Evolutionary conservation across 2,113 vertebrate species (phyloP).

Genomic region (Pterocles burchelli): DNA sequence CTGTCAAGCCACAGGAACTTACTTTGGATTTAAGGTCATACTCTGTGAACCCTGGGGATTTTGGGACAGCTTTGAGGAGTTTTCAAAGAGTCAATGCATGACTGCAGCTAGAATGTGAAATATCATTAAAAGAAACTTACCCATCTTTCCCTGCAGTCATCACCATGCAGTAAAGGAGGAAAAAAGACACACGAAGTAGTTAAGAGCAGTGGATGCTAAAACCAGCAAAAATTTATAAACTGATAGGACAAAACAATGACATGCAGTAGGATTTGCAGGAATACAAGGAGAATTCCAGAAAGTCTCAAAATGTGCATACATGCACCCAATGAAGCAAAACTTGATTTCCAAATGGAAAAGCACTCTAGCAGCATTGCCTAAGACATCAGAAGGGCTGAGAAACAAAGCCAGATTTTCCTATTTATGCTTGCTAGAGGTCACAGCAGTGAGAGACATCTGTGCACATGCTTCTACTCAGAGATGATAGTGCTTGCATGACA

Average conservation of each 20-base stretch:
- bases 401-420: background rate
- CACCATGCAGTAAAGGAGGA: background rate
- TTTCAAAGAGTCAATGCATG: background rate
- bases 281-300: background rate
- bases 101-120: background rate
- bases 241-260: background rate
- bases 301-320: background rate
- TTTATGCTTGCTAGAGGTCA: background rate
- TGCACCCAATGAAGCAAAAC: background rate
- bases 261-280: background rate
- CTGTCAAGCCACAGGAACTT: background rate
- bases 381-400: background rate
- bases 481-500: background rate
- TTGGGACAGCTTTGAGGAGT: background rate
- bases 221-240: background rate
- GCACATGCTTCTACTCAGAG: background rate
- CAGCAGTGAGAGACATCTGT: background rate
- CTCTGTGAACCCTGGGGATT: background rate
- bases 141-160: conserved; percentile 65
- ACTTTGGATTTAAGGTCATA: background rate
- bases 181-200: background rate
- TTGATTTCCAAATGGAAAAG: background rate
- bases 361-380: background rate
- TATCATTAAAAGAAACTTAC: conserved; percentile 54
- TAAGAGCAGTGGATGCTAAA: background rate